phyloP scores from a whole-genome alignment of 2,888 invertebrate genomes.

The Tipula lateralis region DNA sequence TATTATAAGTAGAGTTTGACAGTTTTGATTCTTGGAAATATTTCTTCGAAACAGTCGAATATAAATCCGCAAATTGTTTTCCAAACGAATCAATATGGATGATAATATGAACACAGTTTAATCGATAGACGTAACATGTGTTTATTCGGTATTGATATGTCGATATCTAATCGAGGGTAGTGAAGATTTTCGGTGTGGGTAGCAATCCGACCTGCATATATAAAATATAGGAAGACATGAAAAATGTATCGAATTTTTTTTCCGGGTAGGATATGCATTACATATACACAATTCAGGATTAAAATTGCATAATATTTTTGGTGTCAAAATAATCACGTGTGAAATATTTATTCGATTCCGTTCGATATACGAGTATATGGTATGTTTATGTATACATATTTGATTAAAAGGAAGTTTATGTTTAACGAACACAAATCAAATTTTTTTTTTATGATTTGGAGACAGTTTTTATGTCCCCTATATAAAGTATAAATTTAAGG shows the following conservation, averaged over 20 bases:
- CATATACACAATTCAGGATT: not conserved
- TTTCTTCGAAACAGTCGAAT: too few species aligned
- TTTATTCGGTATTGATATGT: not conserved
- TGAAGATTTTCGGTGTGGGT: not conserved
- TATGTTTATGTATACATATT: not conserved
- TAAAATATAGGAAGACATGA: not conserved
- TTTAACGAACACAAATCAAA: not conserved
- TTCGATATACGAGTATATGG: not conserved
- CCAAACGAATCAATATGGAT: not conserved
- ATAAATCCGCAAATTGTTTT: not conserved
- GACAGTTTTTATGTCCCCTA: not conserved
- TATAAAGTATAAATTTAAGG: not conserved
- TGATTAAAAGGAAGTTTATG: not conserved
- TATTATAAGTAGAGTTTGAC: not conserved
- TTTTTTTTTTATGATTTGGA: not conserved
- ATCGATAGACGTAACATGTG: not conserved
- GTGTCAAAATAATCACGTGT: constrained; percentile 11
- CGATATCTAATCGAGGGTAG: not conserved
- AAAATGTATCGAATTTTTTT: not conserved
- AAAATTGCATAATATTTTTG: constrained; percentile 14
- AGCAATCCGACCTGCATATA: too few species aligned
- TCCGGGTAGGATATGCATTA: not conserved
- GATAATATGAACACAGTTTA: not conserved
- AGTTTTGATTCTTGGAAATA: not conserved
- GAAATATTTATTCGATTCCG: not conserved